Conservation (phyloP, 2,888 invertebrate genomes). For the Falcaria lacertinaria region DNA sequence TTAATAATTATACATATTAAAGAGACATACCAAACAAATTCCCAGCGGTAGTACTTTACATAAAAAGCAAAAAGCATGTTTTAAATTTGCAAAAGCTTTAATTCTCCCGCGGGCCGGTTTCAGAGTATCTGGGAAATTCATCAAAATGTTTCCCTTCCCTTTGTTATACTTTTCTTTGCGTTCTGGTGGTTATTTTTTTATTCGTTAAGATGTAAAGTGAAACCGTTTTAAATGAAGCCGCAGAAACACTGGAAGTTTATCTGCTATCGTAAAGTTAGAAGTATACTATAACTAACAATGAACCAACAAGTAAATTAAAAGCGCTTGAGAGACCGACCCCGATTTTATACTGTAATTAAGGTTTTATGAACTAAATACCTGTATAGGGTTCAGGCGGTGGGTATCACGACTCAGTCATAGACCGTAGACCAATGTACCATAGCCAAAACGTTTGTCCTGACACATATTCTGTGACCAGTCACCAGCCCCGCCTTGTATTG, state of each 20-base stretch:
- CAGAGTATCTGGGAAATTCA: constrained; percentile 22
- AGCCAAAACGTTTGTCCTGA: no score
- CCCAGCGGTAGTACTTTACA: neutral
- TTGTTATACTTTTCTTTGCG: constrained; percentile 19
- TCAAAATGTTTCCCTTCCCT: constrained; percentile 22
- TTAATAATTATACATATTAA: neutral
- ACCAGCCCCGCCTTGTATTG: no score
- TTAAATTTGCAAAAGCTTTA: neutral
- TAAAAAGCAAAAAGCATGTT: neutral
- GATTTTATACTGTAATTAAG: neutral
- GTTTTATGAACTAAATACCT: neutral
- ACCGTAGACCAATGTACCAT: no score
- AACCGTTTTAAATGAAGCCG: constrained; percentile 31
- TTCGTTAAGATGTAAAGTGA: constrained; percentile 25
- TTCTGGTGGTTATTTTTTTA: constrained; percentile 23
- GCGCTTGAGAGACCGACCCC: neutral
- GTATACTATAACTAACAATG: constrained; percentile 25
- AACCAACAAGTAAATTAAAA: constrained; percentile 7
- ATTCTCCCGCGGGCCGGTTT: constrained; percentile 1
- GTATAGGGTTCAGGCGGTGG: no score
- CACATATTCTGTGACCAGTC: no score
- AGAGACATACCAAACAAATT: neutral
- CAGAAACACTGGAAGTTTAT: constrained; percentile 21
- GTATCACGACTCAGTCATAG: no score
- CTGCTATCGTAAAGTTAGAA: constrained; percentile 18